phyloP scores from a whole-genome alignment of 2,888 invertebrate genomes.

The Apotomis turbidana region DNA sequence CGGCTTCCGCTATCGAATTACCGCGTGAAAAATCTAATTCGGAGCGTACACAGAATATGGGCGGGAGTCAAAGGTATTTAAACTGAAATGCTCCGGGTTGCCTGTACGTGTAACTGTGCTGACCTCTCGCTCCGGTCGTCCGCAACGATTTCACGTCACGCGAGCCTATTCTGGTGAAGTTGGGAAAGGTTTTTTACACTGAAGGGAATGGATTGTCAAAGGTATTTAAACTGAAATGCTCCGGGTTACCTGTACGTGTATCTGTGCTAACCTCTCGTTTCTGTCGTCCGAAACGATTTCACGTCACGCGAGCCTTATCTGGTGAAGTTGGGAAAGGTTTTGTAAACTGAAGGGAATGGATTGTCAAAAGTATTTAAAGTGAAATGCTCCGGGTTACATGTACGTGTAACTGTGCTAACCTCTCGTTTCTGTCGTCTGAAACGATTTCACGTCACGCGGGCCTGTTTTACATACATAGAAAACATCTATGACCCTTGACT shows the following conservation, averaged over 20 bases:
- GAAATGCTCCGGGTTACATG: slow-evolving; percentile 32
- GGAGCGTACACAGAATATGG: slow-evolving; percentile 25
- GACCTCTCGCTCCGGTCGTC: slow-evolving; percentile 43
- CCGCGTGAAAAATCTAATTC: slow-evolving; percentile 38
- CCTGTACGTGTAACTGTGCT: slow-evolving; percentile 32
- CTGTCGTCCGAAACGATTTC: slow-evolving; percentile 45
- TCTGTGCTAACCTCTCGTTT: slow-evolving; percentile 42
- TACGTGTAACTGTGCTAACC: slow-evolving; percentile 40
- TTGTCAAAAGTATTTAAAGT: slow-evolving; percentile 39
- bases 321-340: not conserved
- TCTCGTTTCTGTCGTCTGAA: slow-evolving; percentile 42
- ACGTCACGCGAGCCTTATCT: slow-evolving; percentile 36
- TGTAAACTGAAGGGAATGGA: too few species aligned
- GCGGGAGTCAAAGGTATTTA: slow-evolving; percentile 33
- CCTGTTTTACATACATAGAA: too few species aligned
- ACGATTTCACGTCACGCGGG: slow-evolving; percentile 43
- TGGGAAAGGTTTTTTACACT: too few species aligned
- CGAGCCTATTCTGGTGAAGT: slow-evolving; percentile 31
- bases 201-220: slow-evolving; percentile 16
- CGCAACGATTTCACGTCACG: slow-evolving; percentile 45
- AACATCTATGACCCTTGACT: too few species aligned
- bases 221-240: slow-evolving; percentile 41
- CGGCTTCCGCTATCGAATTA: slow-evolving; percentile 23
- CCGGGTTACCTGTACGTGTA: slow-evolving; percentile 15
- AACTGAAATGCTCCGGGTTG: slow-evolving; percentile 39